These are phyloP conservation scores for Drosophila pectinifera DNA, from an alignment of 1,140 invertebrate genomes.

Conservation along the genomic window DNA sequence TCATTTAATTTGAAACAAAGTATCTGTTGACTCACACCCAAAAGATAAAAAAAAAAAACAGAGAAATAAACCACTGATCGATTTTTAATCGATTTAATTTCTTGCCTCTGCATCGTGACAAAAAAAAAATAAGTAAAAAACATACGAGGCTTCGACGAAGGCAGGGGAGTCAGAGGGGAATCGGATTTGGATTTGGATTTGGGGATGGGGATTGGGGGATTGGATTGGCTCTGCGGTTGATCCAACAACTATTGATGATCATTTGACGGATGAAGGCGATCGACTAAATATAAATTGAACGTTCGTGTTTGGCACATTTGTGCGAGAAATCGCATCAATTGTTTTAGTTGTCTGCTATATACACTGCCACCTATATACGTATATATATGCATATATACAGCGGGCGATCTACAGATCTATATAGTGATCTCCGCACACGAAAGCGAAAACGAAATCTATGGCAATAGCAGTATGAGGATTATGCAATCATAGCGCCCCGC, in stretches of 20 bases:
- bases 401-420: too few species aligned
- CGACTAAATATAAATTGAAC: conserved; percentile 78
- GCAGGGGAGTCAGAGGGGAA: not conserved
- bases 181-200: not conserved
- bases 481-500: too few species aligned
- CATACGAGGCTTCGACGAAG: too few species aligned
- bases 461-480: conserved; percentile 9
- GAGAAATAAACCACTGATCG: conserved; percentile 16
- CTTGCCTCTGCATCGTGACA: conserved; percentile 19
- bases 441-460: not conserved
- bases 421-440: not conserved
- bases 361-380: conserved; percentile 5
- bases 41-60: not conserved
- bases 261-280: conserved; percentile 74
- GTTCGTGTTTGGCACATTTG: conserved; percentile 80
- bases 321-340: conserved; percentile 79
- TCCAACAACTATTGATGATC: conserved; percentile 33
- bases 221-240: conserved; percentile 15
- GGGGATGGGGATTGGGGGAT: not conserved
- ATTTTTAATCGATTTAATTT: conserved; percentile 44
- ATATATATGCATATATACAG: conserved; percentile 11
- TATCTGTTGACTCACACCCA: not conserved
- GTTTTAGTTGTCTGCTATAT: conserved; percentile 69
- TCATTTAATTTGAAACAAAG: too few species aligned
- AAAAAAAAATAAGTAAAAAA: not conserved